These are phyloP conservation scores for Paradoxurus hermaphroditus DNA, from an alignment of 2,113 vertebrate species.

Conservation along the genomic window DNA sequence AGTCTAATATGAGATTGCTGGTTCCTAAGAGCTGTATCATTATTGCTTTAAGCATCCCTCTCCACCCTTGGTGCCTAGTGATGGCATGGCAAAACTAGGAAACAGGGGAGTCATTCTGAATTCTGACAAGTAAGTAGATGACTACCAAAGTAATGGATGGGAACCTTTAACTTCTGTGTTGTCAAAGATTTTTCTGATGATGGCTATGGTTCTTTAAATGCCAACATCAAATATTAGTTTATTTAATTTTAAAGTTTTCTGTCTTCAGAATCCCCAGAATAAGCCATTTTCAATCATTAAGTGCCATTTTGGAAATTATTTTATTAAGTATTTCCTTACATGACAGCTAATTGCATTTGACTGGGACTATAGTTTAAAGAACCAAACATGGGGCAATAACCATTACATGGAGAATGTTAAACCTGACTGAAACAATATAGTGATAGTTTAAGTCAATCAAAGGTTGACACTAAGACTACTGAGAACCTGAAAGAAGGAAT, in stretches of 20 bases:
- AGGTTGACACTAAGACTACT: background rate
- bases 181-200: background rate
- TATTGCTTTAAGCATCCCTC: background rate
- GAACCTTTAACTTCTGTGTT: background rate
- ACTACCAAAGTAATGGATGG: background rate
- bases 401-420: background rate
- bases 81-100: background rate
- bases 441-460: background rate
- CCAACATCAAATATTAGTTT: background rate
- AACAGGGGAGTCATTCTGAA: background rate
- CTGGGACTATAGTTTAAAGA: background rate
- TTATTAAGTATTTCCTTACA: background rate
- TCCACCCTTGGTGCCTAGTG: background rate
- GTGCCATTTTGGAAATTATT: background rate
- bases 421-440: background rate
- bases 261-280: background rate
- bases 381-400: background rate
- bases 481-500: background rate
- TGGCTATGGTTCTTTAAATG: background rate
- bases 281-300: background rate
- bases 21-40: too few species aligned
- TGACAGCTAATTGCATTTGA: background rate
- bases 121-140: background rate
- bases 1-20: background rate
- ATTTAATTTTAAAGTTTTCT: background rate